These are phyloP conservation scores for Siphonodentalium dalli DNA, from an alignment of 2,888 invertebrate species.

Conservation along the genomic window DNA sequence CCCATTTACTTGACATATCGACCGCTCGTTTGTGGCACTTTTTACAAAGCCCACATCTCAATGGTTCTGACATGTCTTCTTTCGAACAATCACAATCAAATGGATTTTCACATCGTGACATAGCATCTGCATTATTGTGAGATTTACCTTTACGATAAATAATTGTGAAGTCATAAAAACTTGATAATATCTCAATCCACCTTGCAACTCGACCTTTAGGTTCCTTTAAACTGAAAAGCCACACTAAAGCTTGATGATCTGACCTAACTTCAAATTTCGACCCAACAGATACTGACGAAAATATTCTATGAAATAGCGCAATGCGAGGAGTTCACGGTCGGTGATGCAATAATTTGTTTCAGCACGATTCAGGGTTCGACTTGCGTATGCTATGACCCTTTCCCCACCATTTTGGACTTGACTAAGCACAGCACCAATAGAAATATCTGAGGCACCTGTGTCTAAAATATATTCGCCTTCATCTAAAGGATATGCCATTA, in stretches of 20 bases:
- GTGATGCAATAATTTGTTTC: constrained; percentile 12
- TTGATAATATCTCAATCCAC: constrained; percentile 1
- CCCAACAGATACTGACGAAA: too few relatives aligned
- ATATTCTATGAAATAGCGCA: too few relatives aligned
- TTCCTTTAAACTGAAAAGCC: constrained; percentile 7
- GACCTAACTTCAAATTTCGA: neutral
- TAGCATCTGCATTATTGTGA: constrained; percentile 11
- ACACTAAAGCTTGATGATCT: constrained; percentile 1
- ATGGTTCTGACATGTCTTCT: too few relatives aligned
- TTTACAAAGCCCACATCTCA: too few relatives aligned
- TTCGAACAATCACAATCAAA: too few relatives aligned
- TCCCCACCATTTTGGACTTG: constrained; percentile 3
- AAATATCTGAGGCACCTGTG: constrained; percentile 6
- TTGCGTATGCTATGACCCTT: constrained; percentile 11
- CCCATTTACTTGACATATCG: too few relatives aligned
- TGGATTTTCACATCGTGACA: constrained; percentile 1
- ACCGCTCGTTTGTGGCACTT: too few relatives aligned
- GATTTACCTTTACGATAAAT: constrained; percentile 5
- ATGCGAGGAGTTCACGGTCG: too few relatives aligned
- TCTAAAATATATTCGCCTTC: constrained; percentile 2
- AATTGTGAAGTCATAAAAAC: constrained; percentile 4
- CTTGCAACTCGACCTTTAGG: constrained; percentile 2
- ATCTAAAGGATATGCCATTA: constrained; percentile 6
- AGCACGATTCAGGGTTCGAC: constrained; percentile 1
- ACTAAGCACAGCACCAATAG: constrained; percentile 12